Evolutionary conservation across 2,888 invertebrate genomes (phyloP).

Genomic region (Oligia latruncula): DNA sequence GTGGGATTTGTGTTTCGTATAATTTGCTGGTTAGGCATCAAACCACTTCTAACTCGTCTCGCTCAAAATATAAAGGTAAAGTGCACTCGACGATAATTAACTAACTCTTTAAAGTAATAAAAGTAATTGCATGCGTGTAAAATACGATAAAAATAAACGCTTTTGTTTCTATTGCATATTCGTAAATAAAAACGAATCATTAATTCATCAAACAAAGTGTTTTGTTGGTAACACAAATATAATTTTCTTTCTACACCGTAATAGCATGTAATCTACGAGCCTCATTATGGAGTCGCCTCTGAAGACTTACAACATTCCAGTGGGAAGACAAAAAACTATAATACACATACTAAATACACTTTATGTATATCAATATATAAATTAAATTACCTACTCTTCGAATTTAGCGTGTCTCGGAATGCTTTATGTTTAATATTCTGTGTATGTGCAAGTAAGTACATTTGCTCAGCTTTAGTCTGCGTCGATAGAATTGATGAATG

Average conservation of each 20-base stretch:
- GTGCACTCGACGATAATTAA: neutral
- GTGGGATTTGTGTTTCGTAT: constrained; percentile 62
- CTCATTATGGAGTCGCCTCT: constrained; percentile 42
- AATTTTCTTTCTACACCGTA: constrained; percentile 44
- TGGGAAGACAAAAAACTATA: constrained; percentile 43
- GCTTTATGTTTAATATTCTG: constrained; percentile 55
- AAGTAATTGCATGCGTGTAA: neutral
- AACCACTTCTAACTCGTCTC: constrained; percentile 5
- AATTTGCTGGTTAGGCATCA: constrained; percentile 51
- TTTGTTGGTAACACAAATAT: constrained; percentile 44
- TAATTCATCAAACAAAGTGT: constrained; percentile 33
- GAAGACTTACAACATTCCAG: constrained; percentile 49
- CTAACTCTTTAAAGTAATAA: constrained; percentile 12
- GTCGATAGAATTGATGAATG: constrained; percentile 34
- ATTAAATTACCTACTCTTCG: constrained; percentile 31
- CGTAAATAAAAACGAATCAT: constrained; percentile 30
- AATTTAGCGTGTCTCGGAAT: constrained; percentile 47
- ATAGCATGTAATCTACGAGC: constrained; percentile 54
- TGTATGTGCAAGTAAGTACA: constrained; percentile 32
- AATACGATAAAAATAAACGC: constrained; percentile 11
- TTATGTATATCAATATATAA: constrained; percentile 31
- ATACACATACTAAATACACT: constrained; percentile 26
- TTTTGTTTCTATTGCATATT: constrained; percentile 16
- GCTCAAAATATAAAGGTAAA: constrained; percentile 2
- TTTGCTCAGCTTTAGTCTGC: constrained; percentile 24